These are phyloP conservation scores for Gasterosteus aculeatus DNA, from an alignment of 2,113 vertebrate species.

Conservation along the genomic window DNA sequence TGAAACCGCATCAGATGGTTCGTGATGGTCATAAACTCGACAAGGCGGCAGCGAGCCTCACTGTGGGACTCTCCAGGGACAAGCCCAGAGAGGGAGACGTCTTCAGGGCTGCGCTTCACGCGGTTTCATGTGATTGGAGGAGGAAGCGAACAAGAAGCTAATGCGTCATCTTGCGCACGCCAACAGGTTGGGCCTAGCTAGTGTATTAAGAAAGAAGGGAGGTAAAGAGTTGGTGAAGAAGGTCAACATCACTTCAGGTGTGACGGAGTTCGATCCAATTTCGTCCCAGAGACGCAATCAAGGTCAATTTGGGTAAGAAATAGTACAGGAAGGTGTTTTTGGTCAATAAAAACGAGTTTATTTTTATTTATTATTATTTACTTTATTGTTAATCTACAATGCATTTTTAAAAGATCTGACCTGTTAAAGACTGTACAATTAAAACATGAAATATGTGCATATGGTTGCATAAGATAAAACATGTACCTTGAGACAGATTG, in stretches of 20 bases:
- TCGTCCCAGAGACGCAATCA: background rate
- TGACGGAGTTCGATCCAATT: slow-evolving; percentile 66
- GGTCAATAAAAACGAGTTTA: slow-evolving; percentile 32
- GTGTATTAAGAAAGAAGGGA: slow-evolving; percentile 76
- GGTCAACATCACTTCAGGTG: slow-evolving; percentile 60
- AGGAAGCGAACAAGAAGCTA: slow-evolving; percentile 74
- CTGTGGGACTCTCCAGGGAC: slow-evolving; percentile 77
- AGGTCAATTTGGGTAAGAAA: background rate
- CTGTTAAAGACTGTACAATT: slow-evolving; percentile 40
- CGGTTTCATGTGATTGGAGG: slow-evolving; percentile 67
- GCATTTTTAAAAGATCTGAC: slow-evolving; percentile 13
- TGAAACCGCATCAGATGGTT: slow-evolving; percentile 64
- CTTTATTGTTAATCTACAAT: slow-evolving; percentile 38
- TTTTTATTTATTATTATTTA: slow-evolving; percentile 1
- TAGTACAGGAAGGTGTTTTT: background rate
- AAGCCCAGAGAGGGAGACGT: slow-evolving; percentile 67
- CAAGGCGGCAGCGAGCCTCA: slow-evolving; percentile 80
- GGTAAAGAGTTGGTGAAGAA: slow-evolving; percentile 72
- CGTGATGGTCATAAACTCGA: slow-evolving; percentile 75
- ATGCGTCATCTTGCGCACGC: too few species aligned
- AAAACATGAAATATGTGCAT: slow-evolving; percentile 35
- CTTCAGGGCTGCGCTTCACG: slow-evolving; percentile 71
- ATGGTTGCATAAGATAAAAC: slow-evolving; percentile 27
- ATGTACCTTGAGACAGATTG: slow-evolving; percentile 4
- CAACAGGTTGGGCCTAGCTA: slow-evolving; percentile 76